A percentile compares a stretch with the other conserved stretches of the same genome.
phyloP scores from a whole-genome alignment of 2,113 vertebrate species.

The Barbus barbus region DNA sequence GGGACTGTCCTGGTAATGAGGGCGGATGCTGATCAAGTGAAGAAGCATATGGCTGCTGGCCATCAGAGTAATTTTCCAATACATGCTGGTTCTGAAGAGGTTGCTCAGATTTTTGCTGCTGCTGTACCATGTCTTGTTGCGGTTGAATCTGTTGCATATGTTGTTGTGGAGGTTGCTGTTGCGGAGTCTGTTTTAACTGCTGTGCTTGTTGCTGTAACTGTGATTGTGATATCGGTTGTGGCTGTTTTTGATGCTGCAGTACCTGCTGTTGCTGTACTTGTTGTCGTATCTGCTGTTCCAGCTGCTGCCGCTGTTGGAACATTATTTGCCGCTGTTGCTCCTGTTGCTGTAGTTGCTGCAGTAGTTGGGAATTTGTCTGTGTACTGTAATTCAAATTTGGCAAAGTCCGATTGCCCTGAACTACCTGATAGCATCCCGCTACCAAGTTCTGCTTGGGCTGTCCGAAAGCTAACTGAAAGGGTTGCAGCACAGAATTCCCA shows the following conservation, averaged over 20 bases:
- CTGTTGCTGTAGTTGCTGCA: constrained; percentile 57
- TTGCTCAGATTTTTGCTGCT: constrained; percentile 52
- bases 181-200: constrained; percentile 70
- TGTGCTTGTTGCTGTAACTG: constrained; percentile 47
- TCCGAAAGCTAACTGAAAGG: constrained; percentile 95
- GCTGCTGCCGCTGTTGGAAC: constrained; percentile 57
- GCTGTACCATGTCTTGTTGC: constrained; percentile 79
- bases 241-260: constrained; percentile 61
- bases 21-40: constrained; percentile 68
- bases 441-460: constrained; percentile 87
- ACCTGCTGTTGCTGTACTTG: constrained; percentile 70
- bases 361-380: constrained; percentile 63
- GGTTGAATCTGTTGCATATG: constrained; percentile 54
- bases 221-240: too few species aligned
- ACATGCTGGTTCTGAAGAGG: constrained; percentile 72
- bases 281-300: constrained; percentile 67
- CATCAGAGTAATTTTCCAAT: constrained; percentile 66
- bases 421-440: constrained; percentile 81
- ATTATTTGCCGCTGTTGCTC: constrained; percentile 77
- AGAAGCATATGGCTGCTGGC: constrained; percentile 62
- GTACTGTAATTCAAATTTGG: constrained; percentile 72
- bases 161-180: constrained; percentile 67
- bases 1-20: constrained; percentile 78
- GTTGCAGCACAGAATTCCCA: constrained; percentile 83
- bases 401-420: constrained; percentile 78